Conservation (phyloP, 2,113 vertebrate species). For the Varanus salvator region DNA sequence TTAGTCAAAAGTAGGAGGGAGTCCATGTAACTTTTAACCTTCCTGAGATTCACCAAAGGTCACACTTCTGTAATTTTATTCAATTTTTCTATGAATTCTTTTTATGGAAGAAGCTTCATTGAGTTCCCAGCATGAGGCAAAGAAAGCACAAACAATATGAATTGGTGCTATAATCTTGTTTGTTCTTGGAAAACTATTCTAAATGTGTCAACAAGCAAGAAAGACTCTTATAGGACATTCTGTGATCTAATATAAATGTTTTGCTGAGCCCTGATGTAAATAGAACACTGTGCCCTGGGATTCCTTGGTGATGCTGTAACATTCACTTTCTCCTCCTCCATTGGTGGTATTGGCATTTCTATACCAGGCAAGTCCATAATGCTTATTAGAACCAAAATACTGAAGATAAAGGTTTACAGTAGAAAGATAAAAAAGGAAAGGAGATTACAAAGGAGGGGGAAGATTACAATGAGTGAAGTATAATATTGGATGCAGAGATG, state of each 20-base stretch:
- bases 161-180: conserved; percentile 56
- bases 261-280: conserved; percentile 52
- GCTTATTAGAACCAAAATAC: conserved; percentile 68
- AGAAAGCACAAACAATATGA: conserved; percentile 60
- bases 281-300: conserved; percentile 17
- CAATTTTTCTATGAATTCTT: conserved; percentile 45
- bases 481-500: conserved; percentile 32
- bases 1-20: conserved; percentile 43
- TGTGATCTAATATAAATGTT: conserved; percentile 59
- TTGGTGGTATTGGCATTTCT: conserved; percentile 57
- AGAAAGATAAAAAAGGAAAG: conserved; percentile 65
- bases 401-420: conserved; percentile 68
- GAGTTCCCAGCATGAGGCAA: conserved; percentile 46
- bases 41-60: conserved; percentile 52
- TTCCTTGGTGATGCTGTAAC: conserved; percentile 6
- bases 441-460: conserved; percentile 54
- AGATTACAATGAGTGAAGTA: conserved; percentile 46
- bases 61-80: conserved; percentile 45
- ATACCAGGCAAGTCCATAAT: conserved; percentile 62
- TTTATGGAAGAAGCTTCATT: conserved; percentile 43
- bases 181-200: conserved; percentile 57
- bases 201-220: conserved; percentile 54
- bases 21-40: conserved; percentile 61
- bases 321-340: conserved; percentile 31
- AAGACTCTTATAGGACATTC: conserved; percentile 46